Conservation (phyloP, 1,140 invertebrate species). For the Ceratosolen solmsi region DNA sequence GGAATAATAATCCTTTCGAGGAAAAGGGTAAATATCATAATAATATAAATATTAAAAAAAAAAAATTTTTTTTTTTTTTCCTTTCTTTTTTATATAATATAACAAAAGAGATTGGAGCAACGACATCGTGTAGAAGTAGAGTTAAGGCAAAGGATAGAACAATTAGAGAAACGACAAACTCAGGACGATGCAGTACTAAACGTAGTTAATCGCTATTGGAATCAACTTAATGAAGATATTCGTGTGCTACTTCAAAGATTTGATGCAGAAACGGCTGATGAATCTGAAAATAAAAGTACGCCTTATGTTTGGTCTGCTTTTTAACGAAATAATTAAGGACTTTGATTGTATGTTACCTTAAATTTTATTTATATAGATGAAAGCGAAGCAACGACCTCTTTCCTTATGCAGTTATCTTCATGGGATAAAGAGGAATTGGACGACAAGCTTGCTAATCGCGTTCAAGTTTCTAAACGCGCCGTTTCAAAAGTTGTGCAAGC, state of each 20-base stretch:
- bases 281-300: constrained; percentile 93
- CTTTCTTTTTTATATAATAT: background rate
- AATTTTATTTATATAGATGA: constrained; percentile 81
- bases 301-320: constrained; percentile 17
- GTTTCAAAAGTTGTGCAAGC: constrained; percentile 97
- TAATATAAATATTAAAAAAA: background rate
- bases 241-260: constrained; percentile 94
- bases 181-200: constrained; percentile 98
- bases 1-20: too few species aligned
- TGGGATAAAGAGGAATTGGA: constrained; percentile 99
- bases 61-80: background rate
- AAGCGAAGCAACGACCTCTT: constrained; percentile 96
- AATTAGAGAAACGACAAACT: constrained; percentile 96
- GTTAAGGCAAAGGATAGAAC: constrained; percentile 92
- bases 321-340: constrained; percentile 17
- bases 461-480: constrained; percentile 93
- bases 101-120: constrained; percentile 86
- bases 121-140: constrained; percentile 91
- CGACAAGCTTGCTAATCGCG: constrained; percentile 94
- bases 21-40: too few species aligned
- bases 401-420: constrained; percentile 95
- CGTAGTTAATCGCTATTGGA: constrained; percentile 99
- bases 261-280: constrained; percentile 97
- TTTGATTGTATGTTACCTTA: constrained; percentile 3
- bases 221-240: constrained; percentile 97